These are phyloP conservation scores for Leptinotarsa juncta DNA, from an alignment of 2,888 invertebrate species.

Conservation along the genomic window DNA sequence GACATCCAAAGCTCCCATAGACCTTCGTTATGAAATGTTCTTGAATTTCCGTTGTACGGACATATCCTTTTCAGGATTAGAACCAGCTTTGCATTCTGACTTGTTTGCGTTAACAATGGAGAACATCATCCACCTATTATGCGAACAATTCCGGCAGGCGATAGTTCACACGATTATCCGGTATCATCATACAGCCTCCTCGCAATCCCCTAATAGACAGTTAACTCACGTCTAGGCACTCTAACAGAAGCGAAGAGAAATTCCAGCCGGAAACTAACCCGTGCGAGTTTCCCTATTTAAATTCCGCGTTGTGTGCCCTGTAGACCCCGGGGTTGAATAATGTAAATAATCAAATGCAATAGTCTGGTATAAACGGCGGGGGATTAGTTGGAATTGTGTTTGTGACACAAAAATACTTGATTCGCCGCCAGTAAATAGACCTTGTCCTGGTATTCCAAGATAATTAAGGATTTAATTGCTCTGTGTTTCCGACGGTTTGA, in stretches of 20 bases:
- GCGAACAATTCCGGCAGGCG: background rate
- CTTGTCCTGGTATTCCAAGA: background rate
- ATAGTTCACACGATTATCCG: slow-evolving; percentile 5
- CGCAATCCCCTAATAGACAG: background rate
- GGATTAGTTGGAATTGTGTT: slow-evolving; percentile 11
- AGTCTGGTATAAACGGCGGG: background rate
- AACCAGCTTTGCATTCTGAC: background rate
- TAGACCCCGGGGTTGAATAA: background rate
- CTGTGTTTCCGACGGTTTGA: background rate
- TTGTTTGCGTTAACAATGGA: background rate
- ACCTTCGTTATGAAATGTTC: background rate
- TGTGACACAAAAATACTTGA: slow-evolving; percentile 8
- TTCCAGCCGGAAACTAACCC: slow-evolving; percentile 1
- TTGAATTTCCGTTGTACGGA: background rate
- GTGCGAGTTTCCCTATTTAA: background rate
- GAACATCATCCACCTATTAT: background rate
- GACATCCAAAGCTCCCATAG: background rate
- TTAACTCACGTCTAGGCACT: background rate
- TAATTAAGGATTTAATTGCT: slow-evolving; percentile 12
- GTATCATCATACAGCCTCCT: background rate
- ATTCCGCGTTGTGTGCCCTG: background rate
- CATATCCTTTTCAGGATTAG: background rate
- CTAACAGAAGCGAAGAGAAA: background rate
- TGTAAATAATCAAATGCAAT: slow-evolving; percentile 7
- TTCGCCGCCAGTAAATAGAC: background rate